phyloP scores from a whole-genome alignment of 1,140 invertebrate species.

The Cyrtorhinus lividipennis region DNA sequence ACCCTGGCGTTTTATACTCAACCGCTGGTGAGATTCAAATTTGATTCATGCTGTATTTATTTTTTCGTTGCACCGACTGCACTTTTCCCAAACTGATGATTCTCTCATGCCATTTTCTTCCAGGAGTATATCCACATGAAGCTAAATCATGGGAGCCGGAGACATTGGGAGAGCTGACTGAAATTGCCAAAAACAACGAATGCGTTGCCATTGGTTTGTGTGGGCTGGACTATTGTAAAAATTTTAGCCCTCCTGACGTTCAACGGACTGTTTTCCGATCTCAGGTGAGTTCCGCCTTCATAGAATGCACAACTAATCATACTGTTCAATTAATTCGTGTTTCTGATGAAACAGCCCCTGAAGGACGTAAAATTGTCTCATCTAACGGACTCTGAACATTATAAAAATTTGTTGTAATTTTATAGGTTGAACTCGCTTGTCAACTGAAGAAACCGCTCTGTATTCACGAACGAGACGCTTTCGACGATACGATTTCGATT shows the following conservation, averaged over 20 bases:
- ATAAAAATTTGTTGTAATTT: too few species aligned
- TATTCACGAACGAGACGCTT: slow-evolving; percentile 81
- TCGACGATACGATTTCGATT: slow-evolving; percentile 48
- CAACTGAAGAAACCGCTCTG: slow-evolving; percentile 76
- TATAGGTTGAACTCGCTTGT: slow-evolving; percentile 66
- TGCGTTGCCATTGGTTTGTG: slow-evolving; percentile 90
- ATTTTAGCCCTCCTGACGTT: slow-evolving; percentile 76
- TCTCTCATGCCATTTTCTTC: slow-evolving; percentile 14
- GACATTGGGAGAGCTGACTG: slow-evolving; percentile 48
- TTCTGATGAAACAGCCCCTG: too few species aligned
- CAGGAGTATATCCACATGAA: slow-evolving; percentile 88
- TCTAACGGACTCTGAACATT: too few species aligned
- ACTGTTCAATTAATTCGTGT: too few species aligned
- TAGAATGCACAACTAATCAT: too few species aligned
- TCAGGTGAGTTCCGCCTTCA: slow-evolving; percentile 42
- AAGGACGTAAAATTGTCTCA: too few species aligned
- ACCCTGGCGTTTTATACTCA: slow-evolving; percentile 78
- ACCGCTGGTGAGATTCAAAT: slow-evolving; percentile 54
- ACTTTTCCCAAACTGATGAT: slow-evolving; percentile 1
- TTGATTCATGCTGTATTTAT: not conserved
- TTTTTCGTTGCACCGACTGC: not conserved
- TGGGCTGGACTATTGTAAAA: slow-evolving; percentile 85
- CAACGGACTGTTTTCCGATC: slow-evolving; percentile 79
- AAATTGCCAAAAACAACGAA: slow-evolving; percentile 62
- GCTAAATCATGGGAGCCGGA: slow-evolving; percentile 83